A percentile compares a stretch with the other conserved stretches of the same genome.
Conservation (phyloP, 2,888 invertebrate species). For the Ennomos fuscantarius region DNA sequence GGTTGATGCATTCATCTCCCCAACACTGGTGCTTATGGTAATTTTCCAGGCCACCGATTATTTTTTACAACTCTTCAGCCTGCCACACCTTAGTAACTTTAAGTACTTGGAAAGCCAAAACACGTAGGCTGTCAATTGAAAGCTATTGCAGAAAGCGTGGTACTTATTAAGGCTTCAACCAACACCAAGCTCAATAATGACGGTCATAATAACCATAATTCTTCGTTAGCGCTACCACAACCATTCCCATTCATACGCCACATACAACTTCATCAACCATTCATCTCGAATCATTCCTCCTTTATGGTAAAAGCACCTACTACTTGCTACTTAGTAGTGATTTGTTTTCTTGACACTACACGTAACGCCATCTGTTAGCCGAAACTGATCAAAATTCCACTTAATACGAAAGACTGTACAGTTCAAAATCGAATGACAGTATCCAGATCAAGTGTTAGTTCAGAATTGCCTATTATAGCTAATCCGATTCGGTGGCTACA, state of each 20-base stretch:
- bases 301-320: constrained; percentile 60
- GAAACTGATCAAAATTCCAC: constrained; percentile 37
- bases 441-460: constrained; percentile 22
- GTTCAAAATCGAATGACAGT: constrained; percentile 46
- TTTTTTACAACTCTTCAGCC: background rate
- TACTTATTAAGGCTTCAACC: constrained; percentile 23
- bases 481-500: constrained; percentile 60
- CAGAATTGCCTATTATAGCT: constrained; percentile 61
- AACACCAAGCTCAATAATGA: constrained; percentile 13
- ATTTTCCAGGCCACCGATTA: too few relatives aligned
- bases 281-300: constrained; percentile 41
- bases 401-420: constrained; percentile 44
- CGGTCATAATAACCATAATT: constrained; percentile 18
- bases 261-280: constrained; percentile 47
- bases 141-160: constrained; percentile 4
- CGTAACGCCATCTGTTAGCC: constrained; percentile 54
- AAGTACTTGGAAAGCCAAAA: background rate
- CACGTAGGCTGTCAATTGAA: background rate
- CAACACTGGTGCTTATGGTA: too few relatives aligned
- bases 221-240: constrained; percentile 24
- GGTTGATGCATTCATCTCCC: too few relatives aligned
- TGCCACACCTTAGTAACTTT: background rate
- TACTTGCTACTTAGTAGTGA: constrained; percentile 66
- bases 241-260: constrained; percentile 54
- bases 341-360: constrained; percentile 61